These are phyloP conservation scores for Mystacornis crossleyi DNA, from an alignment of 2,113 vertebrate genomes.

Conservation along the genomic window DNA sequence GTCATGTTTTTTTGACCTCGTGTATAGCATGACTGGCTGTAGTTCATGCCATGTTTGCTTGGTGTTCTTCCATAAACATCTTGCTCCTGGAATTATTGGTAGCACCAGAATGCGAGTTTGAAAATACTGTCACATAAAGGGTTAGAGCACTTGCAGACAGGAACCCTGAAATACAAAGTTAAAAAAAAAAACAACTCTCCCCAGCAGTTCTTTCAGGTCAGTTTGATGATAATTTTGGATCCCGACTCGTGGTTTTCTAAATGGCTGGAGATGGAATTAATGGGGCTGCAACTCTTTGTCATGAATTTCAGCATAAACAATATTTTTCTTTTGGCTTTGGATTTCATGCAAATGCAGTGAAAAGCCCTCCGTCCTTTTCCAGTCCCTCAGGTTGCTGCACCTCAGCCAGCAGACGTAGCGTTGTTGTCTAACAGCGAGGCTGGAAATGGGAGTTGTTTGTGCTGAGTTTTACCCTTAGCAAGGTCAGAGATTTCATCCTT, in stretches of 20 bases:
- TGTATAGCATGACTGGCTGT: not conserved
- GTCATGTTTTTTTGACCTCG: rapidly evolving
- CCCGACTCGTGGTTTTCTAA: not conserved
- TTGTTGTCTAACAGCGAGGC: not conserved
- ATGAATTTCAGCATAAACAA: not conserved
- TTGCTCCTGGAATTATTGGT: not conserved
- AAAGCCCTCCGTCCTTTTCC: not conserved
- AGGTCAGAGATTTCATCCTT: slow-evolving; percentile 11
- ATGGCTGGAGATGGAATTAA: not conserved
- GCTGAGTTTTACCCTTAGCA: not conserved
- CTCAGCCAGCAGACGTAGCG: not conserved
- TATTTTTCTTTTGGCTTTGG: not conserved
- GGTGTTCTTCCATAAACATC: not conserved
- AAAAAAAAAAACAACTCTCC: not conserved
- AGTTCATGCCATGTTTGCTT: not conserved
- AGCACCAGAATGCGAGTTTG: not conserved
- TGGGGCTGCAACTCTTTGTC: not conserved
- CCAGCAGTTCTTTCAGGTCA: not conserved
- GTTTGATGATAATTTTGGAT: not conserved
- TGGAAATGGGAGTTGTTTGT: not conserved
- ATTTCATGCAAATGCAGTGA: not conserved
- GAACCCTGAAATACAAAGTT: not conserved
- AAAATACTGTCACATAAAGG: not conserved
- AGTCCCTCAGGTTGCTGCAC: not conserved
- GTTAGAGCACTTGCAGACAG: not conserved